Evolutionary conservation across 2,797 vertebrate species (phyloP), one percentile per base, ranked within the genome.

Genomic region (Paedocypris micromegethes): DNA sequence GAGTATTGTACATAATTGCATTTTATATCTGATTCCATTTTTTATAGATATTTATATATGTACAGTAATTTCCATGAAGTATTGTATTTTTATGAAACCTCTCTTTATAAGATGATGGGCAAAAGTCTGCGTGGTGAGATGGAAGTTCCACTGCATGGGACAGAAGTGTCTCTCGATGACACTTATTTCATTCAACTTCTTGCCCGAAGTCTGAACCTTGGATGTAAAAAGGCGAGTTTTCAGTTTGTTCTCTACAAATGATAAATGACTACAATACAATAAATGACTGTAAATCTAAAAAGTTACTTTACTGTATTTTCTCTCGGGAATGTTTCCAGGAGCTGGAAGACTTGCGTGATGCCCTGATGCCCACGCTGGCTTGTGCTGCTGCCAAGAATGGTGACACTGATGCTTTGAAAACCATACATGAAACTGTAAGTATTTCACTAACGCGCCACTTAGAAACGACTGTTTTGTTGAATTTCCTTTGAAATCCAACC

Each of bases 51-150:
- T 23, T 23, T 23, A 23, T 23, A 23, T 23, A 23, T 23, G 23
- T 23, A 23, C 23, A 23, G 23, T 23, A 23, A 23, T 23, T 23
- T 23, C 23, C 23, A 23, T 23, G 23, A 23, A 23, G 23, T 23
- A 23, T 23, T 23, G 23, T 23, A 23, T 23, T 23, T 23, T 23
- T 23, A 23, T 23, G 23, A 23, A 23, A 23, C 23, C 23, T 23
- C 23, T 61, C 52, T 50, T 47, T 9, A 37, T 23, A 77, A 98
- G 97, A 87, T 96, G 90, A 89, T 99, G 88, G 83, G 78, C 77
- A 82, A 88, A 77, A 95, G 97, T 85, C 89, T 97, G 58, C 89
- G 94, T 5, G 96, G 97, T 65, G 96, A 99, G 86, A 94, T 97
- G 94, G 91, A 82, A 0, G 77, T 82, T 47, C 83, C 92, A 6